phyloP scores from a whole-genome alignment of 2,888 invertebrate species.

The Epinotia ramella region DNA sequence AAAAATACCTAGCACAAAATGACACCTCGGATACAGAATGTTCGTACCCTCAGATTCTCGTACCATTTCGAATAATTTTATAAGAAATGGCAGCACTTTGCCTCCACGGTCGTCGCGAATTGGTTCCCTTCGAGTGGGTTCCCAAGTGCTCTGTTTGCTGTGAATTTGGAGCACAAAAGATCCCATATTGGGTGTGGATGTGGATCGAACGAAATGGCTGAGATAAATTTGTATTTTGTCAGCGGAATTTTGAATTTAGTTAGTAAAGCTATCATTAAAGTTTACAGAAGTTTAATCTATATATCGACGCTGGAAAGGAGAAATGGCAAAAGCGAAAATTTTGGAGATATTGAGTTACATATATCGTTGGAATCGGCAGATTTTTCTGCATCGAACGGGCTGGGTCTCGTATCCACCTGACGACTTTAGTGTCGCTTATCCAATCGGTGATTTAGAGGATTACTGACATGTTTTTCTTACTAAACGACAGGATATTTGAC shows the following conservation, averaged over 20 bases:
- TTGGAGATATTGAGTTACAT: too few species aligned
- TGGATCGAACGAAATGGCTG: conserved; percentile 47
- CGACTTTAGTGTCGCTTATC: too few species aligned
- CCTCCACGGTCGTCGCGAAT: conserved; percentile 45
- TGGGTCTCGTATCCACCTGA: too few species aligned
- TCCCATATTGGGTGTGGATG: conserved; percentile 35
- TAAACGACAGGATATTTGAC: too few species aligned
- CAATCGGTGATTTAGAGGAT: too few species aligned
- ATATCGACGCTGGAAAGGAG: too few species aligned
- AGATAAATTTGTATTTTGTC: conserved; percentile 46
- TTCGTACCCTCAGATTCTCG: conserved; percentile 3
- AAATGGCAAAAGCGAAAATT: too few species aligned
- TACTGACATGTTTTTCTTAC: too few species aligned
- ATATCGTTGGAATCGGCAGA: too few species aligned
- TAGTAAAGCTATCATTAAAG: neutral
- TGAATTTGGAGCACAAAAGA: conserved; percentile 29
- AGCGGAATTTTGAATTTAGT: conserved; percentile 19
- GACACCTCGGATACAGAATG: neutral
- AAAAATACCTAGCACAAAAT: neutral
- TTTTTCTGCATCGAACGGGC: too few species aligned
- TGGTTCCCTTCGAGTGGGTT: conserved; percentile 50
- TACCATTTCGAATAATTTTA: conserved; percentile 26
- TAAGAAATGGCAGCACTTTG: conserved; percentile 23
- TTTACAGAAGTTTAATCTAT: too few species aligned
- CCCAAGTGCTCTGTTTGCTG: conserved; percentile 50